Evolutionary conservation across 2,113 vertebrate species (phyloP), one percentile per base, ranked within the genome.

Genomic region (Rhombomys opimus): DNA sequence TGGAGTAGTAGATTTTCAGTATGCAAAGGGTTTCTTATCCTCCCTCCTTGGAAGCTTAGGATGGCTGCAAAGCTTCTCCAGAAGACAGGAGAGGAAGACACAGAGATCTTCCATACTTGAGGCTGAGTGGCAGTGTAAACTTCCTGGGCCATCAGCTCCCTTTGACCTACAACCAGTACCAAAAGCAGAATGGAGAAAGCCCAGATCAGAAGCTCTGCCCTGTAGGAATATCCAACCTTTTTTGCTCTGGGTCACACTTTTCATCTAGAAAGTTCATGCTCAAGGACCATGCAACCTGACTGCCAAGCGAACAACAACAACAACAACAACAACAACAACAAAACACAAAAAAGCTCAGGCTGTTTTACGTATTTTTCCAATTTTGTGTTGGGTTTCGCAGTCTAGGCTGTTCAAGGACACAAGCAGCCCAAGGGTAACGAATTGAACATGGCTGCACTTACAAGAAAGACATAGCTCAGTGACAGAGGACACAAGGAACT

Each of bases 181-280:
- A 35, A 0, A 2, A 7, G 67, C 65, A 63, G 46, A 32, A 38
- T 46, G 8, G 0, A 0, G 10, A 7, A 41, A 35, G 46, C 3
- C 27, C 30, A n/a, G 14, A 18, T 22, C 9, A 7, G 57, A 59
- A 35, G 38, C 20, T n/a, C 46, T n/a, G 22, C 22, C 20, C 46
- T 70, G 12, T 7, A n/a, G 46, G 30, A 6, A 52, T 8, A 25
- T 38, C 22, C 35, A 38, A 38, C 32, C 87, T 73, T 73, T 88
- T 75, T 10, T 17, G 6, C 4, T 3, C 7, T 18, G 13, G 65
- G 12, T 15, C 32, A 73, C 12, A 35, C 3, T 57, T 8, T 18
- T 52, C 30, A 52, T 52, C 63, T 72, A 6, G 50, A 87, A 87
- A 87, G 86, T 5, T 72, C 67, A 87, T 27, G 32, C 67, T 87